Base-by-base conservation (phyloP, 1,140 invertebrate species). In the Ctenoplectra terminalis region DNA sequence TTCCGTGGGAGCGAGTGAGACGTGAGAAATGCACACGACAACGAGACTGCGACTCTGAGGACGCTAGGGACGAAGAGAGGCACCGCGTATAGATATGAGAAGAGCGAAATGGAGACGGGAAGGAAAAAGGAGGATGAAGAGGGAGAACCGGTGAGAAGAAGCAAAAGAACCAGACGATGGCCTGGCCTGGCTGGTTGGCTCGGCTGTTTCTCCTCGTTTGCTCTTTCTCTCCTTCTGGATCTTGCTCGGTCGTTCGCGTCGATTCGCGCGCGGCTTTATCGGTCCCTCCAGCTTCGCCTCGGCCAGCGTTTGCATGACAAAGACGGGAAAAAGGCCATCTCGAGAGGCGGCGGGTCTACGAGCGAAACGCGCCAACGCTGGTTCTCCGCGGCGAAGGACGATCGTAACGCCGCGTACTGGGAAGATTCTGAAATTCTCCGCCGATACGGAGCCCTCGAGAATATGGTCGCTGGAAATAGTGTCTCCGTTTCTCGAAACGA, bases 281-380 rank as follows among this genome's bases (percentile, higher is more conserved):
- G 23, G 46, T 20, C 20, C 46, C 52, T 67, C 56, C 20, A 23
- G 29, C 46, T 63, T n/a, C 48, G 46, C n/a, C 37, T 13, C 8
- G 66, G 20, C 78, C n/a, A 60, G 52, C 72, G 63, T 81, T 82
- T 78, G 82, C 72, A 70, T 48, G 84, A 88, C 76, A 85, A 88
- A 86, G 87, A 88, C 71, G 56, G 56, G 72, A 61, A 83, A 83
- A 84, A 86, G 81, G 83, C 84, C 71, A 85, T 86, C n/a, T n/a
- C 82, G 77, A 77, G 63, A 71, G 52, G 40, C 73, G 61, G 54
- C 63, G 48, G 63, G 48, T 75, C 77, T 29, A 66, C 26, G 52
- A n/a, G 64, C 64, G 83, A 34, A 81, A 52, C 52, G 34, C 66
- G 71, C 70, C 37, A 71, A 83, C 60, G 75, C 73, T 34, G n/a